phyloP scores from a whole-genome alignment of 2,797 vertebrate species.

The Gila robusta region DNA sequence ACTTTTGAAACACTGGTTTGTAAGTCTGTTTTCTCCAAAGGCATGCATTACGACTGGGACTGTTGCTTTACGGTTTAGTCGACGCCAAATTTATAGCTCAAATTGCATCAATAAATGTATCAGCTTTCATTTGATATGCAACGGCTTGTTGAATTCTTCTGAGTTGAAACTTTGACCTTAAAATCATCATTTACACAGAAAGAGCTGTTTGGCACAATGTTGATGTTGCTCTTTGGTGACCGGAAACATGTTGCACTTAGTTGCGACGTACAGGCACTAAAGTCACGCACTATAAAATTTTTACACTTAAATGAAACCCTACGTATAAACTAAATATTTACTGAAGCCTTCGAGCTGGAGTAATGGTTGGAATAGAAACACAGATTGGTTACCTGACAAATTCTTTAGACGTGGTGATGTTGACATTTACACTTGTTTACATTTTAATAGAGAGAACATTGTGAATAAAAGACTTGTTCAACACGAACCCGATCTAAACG shows the following conservation, averaged over 20 bases:
- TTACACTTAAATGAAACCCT: background rate
- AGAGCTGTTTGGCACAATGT: background rate
- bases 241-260: background rate
- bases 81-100: background rate
- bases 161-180: background rate
- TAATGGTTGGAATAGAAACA: background rate
- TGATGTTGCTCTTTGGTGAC: background rate
- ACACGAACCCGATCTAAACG: background rate
- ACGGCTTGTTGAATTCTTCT: background rate
- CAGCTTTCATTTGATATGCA: conserved; percentile 14
- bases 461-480: background rate
- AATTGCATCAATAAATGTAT: conserved; percentile 47
- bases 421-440: background rate
- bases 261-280: background rate
- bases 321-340: background rate
- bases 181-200: background rate
- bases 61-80: background rate
- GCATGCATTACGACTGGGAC: conserved; percentile 1
- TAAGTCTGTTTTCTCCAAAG: conserved; percentile 11
- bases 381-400: background rate
- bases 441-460: background rate
- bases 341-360: background rate
- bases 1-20: conserved; percentile 17
- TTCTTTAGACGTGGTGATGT: background rate
- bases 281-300: background rate